Conservation (phyloP, 2,113 vertebrate genomes). For the Hippocampus comes region DNA sequence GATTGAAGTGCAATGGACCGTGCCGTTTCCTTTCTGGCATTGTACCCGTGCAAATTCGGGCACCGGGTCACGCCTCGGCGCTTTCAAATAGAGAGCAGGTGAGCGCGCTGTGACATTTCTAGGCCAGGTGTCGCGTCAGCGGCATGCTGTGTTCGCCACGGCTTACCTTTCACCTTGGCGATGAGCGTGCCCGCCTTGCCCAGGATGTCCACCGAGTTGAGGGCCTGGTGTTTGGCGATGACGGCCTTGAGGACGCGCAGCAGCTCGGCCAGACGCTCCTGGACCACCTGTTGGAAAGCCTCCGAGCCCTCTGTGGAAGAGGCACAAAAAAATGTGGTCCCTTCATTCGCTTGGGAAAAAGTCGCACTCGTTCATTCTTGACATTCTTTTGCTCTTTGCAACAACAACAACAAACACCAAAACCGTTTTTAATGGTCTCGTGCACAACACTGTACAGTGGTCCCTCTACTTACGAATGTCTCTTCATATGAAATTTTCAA, state of each 20-base stretch:
- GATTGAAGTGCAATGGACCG: neutral
- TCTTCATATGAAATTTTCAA: too few species aligned
- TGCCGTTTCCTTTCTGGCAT: conserved; percentile 29
- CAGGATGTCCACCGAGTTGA: conserved; percentile 90
- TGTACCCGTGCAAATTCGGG: conserved; percentile 15
- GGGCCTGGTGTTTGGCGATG: conserved; percentile 88
- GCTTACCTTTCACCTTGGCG: conserved; percentile 95
- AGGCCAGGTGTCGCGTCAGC: neutral
- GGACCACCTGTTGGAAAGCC: conserved; percentile 78
- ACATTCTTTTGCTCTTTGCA: conserved; percentile 29
- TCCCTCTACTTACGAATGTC: too few species aligned
- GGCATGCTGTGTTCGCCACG: neutral
- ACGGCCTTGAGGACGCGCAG: conserved; percentile 84
- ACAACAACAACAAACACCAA: neutral
- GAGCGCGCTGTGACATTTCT: neutral
- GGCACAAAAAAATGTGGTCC: neutral
- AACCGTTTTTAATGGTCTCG: neutral
- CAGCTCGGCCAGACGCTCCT: conserved; percentile 85
- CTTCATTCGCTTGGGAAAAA: neutral
- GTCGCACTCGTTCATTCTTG: conserved; percentile 10
- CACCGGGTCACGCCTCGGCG: conserved; percentile 6
- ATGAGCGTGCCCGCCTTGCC: conserved; percentile 89
- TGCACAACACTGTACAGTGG: neutral
- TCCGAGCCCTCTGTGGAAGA: conserved; percentile 72
- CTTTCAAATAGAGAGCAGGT: neutral